Base-by-base conservation (phyloP, 37 sponge, comb jelly and placozoan species). In the Crambe crambe region DNA sequence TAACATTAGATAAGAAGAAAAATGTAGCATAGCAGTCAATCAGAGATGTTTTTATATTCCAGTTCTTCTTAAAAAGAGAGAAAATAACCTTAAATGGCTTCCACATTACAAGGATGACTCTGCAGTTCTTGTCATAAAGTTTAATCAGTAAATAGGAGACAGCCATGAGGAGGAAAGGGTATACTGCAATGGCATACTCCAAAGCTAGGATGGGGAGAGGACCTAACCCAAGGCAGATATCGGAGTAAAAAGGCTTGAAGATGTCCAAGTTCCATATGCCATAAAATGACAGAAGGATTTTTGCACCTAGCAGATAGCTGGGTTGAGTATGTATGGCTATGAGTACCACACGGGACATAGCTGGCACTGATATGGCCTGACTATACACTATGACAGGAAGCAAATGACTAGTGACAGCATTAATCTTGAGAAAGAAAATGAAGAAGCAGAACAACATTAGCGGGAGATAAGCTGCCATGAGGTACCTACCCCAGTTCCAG, bases 401-500 rank as follows among this genome's bases (percentile, higher is more conserved):
- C 0, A 87, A 74, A 41, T 87, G 89, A 20, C 84, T 75, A 27
- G 62, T 42, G 10, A 71, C 69, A 21, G 68, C 75, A 44, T 61
- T 92, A 38, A 92, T 68, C 39, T 75, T 82, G 42, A 81, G 85
- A 30, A 84, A 43, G n/a, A 92, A 41, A 51, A 92, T 38, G 57
- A 80, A 15, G n/a, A 83, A n/a, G 25, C 78, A 76, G 40, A 92
- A 70, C 0, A 87, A 12, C 0, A 85, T 87, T 5, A 87, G 47
- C 26, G 92, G 92, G 0, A 76, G 30, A 70, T 80, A 80, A 5
- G 81, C 81, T 0, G 32, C 62, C 27, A 59, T 31, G 2, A 81
- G 22, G 41, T 37, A 81, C 36, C 23, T 70, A 42, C 39, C 18
- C 63, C 25, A 61, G 30, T 61, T 29, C 63, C 15, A 20, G 32